These are phyloP conservation scores for Diplosoma virens DNA, from an alignment of 23 tunicate species.

Conservation along the genomic window DNA sequence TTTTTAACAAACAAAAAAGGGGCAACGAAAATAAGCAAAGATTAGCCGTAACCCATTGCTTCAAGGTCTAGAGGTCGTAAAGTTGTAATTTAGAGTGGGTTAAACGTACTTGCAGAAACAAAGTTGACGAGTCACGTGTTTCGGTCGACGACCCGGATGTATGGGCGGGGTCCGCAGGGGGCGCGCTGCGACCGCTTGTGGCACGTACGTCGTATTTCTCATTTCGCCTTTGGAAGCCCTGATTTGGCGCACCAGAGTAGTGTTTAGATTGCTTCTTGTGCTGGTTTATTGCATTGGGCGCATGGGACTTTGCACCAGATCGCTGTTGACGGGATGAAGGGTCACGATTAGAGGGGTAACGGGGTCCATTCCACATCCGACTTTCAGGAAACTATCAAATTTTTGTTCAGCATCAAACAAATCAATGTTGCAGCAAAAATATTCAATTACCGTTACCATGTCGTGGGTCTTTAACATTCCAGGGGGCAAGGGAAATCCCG, in stretches of 20 bases:
- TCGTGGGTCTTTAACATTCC: constrained; percentile 21
- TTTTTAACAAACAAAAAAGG: too few relatives aligned
- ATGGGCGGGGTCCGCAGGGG: too few relatives aligned
- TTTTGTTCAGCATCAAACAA: neutral
- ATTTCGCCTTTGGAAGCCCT: neutral
- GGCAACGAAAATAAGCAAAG: too few relatives aligned
- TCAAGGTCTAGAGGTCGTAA: too few relatives aligned
- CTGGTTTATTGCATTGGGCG: neutral
- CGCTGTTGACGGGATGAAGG: neutral
- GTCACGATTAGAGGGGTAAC: neutral
- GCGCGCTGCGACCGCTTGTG: too few relatives aligned
- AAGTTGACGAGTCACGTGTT: neutral
- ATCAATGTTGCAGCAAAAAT: neutral
- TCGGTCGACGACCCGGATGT: neutral
- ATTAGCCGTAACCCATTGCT: too few relatives aligned
- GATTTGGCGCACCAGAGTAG: neutral
- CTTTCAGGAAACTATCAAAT: neutral
- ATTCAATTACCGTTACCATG: constrained; percentile 8
- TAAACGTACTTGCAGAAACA: neutral
- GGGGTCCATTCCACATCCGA: constrained; percentile 11
- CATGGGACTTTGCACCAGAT: neutral
- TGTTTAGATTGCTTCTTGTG: too few relatives aligned
- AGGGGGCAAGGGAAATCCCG: constrained; percentile 49
- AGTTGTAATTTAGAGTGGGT: too few relatives aligned
- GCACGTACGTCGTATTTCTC: too few relatives aligned